These are phyloP conservation scores for Ictalurus punctatus DNA, from an alignment of 2,113 vertebrate species.

Conservation along the genomic window DNA sequence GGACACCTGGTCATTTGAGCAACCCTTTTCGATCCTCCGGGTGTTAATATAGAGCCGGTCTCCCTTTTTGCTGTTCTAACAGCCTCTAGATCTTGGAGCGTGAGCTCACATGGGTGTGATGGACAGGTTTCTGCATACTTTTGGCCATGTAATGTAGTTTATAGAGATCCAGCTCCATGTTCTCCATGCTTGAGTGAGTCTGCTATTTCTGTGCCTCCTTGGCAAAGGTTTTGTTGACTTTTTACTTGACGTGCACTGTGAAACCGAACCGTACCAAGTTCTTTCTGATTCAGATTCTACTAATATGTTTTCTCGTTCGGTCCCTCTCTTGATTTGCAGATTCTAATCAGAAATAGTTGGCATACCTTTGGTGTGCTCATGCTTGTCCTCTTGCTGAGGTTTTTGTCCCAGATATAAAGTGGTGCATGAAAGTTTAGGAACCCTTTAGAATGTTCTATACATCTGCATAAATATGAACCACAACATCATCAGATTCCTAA, in stretches of 20 bases:
- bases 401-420: neutral
- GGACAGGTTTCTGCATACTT: neutral
- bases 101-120: neutral
- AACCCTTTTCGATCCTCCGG: neutral
- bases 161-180: neutral
- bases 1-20: neutral
- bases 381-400: constrained; percentile 19
- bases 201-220: neutral
- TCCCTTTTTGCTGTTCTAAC: neutral
- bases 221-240: no score
- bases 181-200: neutral
- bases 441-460: no score
- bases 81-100: neutral
- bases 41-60: neutral
- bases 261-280: neutral
- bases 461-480: no score
- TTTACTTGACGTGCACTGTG: neutral
- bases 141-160: neutral
- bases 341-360: constrained; percentile 5
- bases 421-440: no score
- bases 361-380: neutral
- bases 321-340: neutral
- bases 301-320: neutral
- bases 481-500: no score
- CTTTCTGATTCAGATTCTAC: neutral